Conservation (phyloP, 35 echinoderm and acorn worm species). For the Ptychodera flava region DNA sequence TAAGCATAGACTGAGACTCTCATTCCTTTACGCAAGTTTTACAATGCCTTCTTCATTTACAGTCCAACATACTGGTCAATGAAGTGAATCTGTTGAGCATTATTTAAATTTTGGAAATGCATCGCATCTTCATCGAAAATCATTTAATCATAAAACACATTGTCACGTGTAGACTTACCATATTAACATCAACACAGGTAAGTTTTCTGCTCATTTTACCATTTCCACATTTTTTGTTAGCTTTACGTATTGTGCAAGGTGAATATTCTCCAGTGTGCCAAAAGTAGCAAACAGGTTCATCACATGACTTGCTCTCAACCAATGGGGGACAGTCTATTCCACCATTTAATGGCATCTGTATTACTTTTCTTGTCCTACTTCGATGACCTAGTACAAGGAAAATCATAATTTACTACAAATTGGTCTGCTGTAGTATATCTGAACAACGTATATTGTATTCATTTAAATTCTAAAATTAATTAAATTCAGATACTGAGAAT, state of each 20-base stretch:
- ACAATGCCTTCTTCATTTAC: too few species aligned
- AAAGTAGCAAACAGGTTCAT: slow-evolving; percentile 46
- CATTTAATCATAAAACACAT: too few species aligned
- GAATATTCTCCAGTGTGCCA: slow-evolving; percentile 45
- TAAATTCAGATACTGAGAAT: too few species aligned
- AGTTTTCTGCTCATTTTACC: slow-evolving; percentile 51
- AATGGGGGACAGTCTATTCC: slow-evolving; percentile 65
- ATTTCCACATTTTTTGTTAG: slow-evolving; percentile 50
- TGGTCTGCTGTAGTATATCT: too few species aligned
- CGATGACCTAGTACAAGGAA: too few species aligned
- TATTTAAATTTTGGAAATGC: too few species aligned
- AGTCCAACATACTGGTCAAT: too few species aligned
- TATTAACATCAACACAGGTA: slow-evolving; percentile 53
- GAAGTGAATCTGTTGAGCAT: too few species aligned
- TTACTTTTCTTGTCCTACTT: slow-evolving; percentile 39
- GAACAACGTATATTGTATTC: too few species aligned
- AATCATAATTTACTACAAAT: too few species aligned
- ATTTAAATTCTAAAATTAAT: too few species aligned
- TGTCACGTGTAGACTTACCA: slow-evolving; percentile 66
- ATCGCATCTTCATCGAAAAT: too few species aligned
- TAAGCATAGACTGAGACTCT: not conserved
- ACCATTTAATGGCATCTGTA: slow-evolving; percentile 26
- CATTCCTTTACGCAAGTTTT: slow-evolving; percentile 2
- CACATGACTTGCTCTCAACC: slow-evolving; percentile 56
- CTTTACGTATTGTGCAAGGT: slow-evolving; percentile 24